Percentiles rank a stretch among this genome's conserved stretches.
Evolutionary conservation across 2,888 invertebrate species (phyloP).

Genomic region (Unio pictorum): DNA sequence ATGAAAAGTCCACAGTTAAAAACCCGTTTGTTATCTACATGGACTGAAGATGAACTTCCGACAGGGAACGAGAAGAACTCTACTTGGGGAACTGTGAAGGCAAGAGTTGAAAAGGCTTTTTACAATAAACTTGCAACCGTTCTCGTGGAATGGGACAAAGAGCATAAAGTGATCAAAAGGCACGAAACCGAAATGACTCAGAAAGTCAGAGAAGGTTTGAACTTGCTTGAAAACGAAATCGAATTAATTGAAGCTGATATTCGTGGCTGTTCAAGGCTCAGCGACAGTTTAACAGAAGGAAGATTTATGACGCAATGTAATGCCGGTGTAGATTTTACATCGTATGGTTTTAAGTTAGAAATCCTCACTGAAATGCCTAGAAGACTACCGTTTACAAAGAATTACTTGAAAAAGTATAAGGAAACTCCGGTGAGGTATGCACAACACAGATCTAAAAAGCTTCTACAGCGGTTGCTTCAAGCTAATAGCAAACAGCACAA

Average conservation of each 20-base stretch:
- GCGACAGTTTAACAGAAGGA: too few relatives aligned
- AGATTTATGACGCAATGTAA: background rate
- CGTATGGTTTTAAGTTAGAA: constrained; percentile 4
- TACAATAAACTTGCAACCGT: constrained; percentile 28
- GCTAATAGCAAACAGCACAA: constrained; percentile 6
- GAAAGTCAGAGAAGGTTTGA: constrained; percentile 33
- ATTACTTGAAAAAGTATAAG: constrained; percentile 4
- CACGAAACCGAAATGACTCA: constrained; percentile 28
- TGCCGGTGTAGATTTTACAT: constrained; percentile 2
- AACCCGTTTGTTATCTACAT: constrained; percentile 27
- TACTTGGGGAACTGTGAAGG: constrained; percentile 31
- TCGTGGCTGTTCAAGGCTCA: constrained; percentile 2
- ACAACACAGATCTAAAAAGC: constrained; percentile 30
- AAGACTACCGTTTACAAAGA: constrained; percentile 3
- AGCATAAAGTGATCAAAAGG: constrained; percentile 20
- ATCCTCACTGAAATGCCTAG: constrained; percentile 7
- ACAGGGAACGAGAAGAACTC: constrained; percentile 8
- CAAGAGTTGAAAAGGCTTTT: constrained; percentile 24
- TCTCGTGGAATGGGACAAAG: constrained; percentile 34
- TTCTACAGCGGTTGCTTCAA: constrained; percentile 19
- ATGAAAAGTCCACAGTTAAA: constrained; percentile 20
- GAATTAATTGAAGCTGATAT: constrained; percentile 15
- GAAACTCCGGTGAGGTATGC: constrained; percentile 30
- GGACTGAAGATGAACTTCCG: constrained; percentile 39
- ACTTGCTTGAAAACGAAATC: constrained; percentile 44